Conservation (phyloP, 2,113 vertebrate genomes). For the Corythaixoides concolor region DNA sequence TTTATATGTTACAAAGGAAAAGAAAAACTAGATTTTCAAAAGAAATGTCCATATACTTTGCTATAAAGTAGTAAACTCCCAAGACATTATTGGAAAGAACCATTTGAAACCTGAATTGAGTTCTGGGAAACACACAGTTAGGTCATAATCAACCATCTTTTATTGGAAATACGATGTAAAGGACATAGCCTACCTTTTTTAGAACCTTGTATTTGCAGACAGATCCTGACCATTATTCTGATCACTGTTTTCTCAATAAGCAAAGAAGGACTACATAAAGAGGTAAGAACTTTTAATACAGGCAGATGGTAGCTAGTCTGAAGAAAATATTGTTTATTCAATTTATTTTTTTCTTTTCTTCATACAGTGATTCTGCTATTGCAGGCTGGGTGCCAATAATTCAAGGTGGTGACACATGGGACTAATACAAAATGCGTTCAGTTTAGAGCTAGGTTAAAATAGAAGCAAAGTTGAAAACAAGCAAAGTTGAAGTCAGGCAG, state of each 20-base stretch:
- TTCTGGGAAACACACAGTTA: neutral
- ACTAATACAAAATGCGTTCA: conserved; percentile 55
- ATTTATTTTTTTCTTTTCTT: neutral
- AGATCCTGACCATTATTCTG: neutral
- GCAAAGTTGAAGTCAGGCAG: conserved; percentile 67
- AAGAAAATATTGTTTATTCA: conserved; percentile 38
- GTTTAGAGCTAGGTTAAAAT: conserved; percentile 60
- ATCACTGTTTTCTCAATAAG: neutral
- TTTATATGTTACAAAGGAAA: neutral
- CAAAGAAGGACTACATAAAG: neutral
- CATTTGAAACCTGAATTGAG: neutral
- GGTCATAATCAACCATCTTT: neutral
- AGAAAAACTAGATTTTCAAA: neutral
- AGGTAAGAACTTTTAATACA: neutral
- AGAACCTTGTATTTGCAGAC: neutral
- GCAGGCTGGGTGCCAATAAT: conserved; percentile 18
- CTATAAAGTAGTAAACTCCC: neutral
- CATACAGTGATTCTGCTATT: conserved; percentile 10
- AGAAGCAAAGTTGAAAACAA: conserved; percentile 65
- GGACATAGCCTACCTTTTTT: neutral
- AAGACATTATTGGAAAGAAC: neutral
- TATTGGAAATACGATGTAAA: neutral
- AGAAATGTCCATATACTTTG: neutral
- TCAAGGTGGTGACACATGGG: conserved; percentile 40
- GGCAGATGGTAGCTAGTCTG: conserved; percentile 35